These are phyloP conservation scores for Heterotilapia buettikoferi DNA, from an alignment of 2,113 vertebrate genomes.

Conservation along the genomic window DNA sequence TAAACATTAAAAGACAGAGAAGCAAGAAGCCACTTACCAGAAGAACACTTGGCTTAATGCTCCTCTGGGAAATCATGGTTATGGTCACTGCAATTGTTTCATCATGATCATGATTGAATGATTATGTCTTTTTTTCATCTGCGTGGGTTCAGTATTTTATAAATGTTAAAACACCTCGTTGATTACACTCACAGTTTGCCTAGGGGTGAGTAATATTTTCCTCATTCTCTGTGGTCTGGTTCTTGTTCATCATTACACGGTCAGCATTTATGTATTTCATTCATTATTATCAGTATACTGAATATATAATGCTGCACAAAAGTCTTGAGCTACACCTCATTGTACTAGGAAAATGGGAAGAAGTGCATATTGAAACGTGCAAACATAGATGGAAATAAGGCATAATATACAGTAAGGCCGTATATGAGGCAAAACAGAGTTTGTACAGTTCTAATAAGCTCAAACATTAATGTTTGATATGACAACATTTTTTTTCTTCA, in stretches of 20 bases:
- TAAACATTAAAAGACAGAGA: background rate
- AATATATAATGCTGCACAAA: background rate
- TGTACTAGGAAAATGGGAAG: background rate
- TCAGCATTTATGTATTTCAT: background rate
- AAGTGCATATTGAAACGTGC: background rate
- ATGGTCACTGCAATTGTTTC: background rate
- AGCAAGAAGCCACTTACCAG: background rate
- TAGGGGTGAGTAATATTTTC: background rate
- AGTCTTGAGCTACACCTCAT: background rate
- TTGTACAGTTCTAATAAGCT: background rate
- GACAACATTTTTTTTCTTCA: background rate
- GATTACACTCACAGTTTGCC: background rate
- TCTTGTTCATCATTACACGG: background rate
- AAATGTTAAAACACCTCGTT: background rate
- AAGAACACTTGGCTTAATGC: background rate
- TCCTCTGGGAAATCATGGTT: background rate
- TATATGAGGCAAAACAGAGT: background rate
- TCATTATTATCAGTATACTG: background rate
- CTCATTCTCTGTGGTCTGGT: background rate
- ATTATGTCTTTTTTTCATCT: background rate
- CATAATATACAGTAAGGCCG: background rate
- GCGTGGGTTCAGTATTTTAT: background rate
- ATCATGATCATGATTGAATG: background rate
- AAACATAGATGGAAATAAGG: background rate
- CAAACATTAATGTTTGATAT: background rate